Conservation (phyloP, 2,113 vertebrate species). For the Oreochromis spilurus region DNA sequence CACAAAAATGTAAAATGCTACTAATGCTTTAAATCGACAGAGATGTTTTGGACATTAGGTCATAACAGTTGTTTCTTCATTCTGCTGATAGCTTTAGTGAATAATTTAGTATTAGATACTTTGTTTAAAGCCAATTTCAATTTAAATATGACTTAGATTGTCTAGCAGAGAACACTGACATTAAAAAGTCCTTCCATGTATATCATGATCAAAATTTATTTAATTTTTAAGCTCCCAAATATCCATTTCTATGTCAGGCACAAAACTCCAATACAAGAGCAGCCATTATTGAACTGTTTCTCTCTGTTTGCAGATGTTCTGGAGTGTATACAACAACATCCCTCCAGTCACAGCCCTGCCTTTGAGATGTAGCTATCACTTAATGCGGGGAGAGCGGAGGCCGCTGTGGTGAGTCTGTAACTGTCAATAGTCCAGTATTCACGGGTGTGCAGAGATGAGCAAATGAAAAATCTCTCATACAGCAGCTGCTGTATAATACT, state of each 20-base stretch:
- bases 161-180: not conserved
- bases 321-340: conserved; percentile 99
- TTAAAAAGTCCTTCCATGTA: not conserved
- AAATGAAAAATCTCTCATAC: not conserved
- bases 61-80: not conserved
- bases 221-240: not conserved
- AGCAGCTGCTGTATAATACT: not conserved
- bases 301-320: conserved; percentile 81
- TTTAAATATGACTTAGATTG: accelerated
- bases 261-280: not conserved
- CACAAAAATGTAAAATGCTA: not conserved
- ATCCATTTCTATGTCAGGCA: not conserved
- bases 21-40: accelerated
- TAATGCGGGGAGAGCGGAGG: conserved; percentile 91
- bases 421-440: not conserved
- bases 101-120: not conserved
- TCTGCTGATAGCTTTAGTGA: not conserved
- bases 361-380: conserved; percentile 88
- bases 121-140: not conserved
- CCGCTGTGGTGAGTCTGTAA: conserved; percentile 81
- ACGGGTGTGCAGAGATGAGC: not conserved
- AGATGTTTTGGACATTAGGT: not conserved
- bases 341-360: conserved; percentile 83
- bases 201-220: not conserved
- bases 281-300: not conserved